These are phyloP conservation scores for Tridacna crocea DNA, from an alignment of 2,888 invertebrate species.

Conservation along the genomic window DNA sequence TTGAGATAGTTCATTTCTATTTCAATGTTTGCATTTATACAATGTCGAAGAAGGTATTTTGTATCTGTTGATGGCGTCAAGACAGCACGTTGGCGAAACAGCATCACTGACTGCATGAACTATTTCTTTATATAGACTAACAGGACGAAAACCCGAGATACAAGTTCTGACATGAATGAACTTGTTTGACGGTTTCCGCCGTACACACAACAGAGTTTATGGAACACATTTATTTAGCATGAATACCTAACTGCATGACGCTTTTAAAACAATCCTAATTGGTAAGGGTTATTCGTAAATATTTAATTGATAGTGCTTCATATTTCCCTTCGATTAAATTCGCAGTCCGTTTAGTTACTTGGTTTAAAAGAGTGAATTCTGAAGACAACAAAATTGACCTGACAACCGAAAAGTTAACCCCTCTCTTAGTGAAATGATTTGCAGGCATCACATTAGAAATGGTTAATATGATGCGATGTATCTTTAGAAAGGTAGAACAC, in stretches of 20 bases:
- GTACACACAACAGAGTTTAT: neutral
- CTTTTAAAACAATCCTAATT: neutral
- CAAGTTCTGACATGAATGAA: slow-evolving; percentile 22
- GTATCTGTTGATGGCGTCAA: neutral
- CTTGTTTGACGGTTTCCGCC: slow-evolving; percentile 28
- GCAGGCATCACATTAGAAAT: too few relatives aligned
- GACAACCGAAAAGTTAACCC: too few relatives aligned
- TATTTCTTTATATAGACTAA: too few relatives aligned
- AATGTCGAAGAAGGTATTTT: slow-evolving; percentile 51
- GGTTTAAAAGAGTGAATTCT: too few relatives aligned
- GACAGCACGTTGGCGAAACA: too few relatives aligned
- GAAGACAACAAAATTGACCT: too few relatives aligned
- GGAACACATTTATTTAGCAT: neutral
- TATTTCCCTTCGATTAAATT: too few relatives aligned
- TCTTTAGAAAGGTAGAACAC: too few relatives aligned
- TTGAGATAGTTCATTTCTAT: neutral
- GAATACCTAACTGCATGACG: slow-evolving; percentile 19
- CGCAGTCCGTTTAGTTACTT: too few relatives aligned
- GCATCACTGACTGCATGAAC: too few relatives aligned
- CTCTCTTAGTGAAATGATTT: too few relatives aligned
- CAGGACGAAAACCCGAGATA: neutral
- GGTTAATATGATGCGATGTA: too few relatives aligned
- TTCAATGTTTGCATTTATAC: neutral
- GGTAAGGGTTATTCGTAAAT: neutral
- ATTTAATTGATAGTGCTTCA: neutral